These are phyloP conservation scores for Chymomyza caudatula DNA, from an alignment of 2,888 invertebrate genomes.

Conservation along the genomic window DNA sequence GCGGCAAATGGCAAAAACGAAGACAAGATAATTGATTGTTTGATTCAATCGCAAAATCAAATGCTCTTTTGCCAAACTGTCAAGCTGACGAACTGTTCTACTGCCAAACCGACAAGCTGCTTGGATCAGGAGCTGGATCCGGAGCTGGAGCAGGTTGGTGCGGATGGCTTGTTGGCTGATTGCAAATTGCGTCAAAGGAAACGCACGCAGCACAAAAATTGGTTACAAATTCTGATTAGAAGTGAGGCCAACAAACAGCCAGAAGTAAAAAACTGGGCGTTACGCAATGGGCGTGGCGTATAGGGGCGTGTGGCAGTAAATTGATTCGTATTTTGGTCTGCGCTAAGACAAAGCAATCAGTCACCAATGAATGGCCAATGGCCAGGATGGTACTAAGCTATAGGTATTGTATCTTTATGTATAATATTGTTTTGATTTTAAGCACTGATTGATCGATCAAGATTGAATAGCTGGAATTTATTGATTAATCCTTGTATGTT, in stretches of 20 bases:
- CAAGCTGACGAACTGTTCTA: too few relatives aligned
- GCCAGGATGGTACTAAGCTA: constrained; percentile 9
- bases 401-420: background rate
- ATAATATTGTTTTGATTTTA: background rate
- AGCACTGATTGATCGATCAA: background rate
- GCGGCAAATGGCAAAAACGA: constrained; percentile 21
- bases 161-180: constrained; percentile 41
- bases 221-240: constrained; percentile 70
- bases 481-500: background rate
- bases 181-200: constrained; percentile 61
- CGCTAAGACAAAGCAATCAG: constrained; percentile 72
- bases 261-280: constrained; percentile 33
- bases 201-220: constrained; percentile 61
- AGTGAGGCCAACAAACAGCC: constrained; percentile 50
- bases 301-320: constrained; percentile 33
- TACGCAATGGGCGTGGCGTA: constrained; percentile 51
- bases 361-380: constrained; percentile 49
- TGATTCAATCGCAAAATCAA: constrained; percentile 70
- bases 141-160: constrained; percentile 18
- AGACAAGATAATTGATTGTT: constrained; percentile 71
- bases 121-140: background rate
- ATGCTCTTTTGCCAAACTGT: too few relatives aligned
- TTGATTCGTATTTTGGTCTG: constrained; percentile 65
- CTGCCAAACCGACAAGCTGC: constrained; percentile 15
- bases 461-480: background rate